phyloP scores from a whole-genome alignment of 1,140 invertebrate species.

The Archivesica marissinica region DNA sequence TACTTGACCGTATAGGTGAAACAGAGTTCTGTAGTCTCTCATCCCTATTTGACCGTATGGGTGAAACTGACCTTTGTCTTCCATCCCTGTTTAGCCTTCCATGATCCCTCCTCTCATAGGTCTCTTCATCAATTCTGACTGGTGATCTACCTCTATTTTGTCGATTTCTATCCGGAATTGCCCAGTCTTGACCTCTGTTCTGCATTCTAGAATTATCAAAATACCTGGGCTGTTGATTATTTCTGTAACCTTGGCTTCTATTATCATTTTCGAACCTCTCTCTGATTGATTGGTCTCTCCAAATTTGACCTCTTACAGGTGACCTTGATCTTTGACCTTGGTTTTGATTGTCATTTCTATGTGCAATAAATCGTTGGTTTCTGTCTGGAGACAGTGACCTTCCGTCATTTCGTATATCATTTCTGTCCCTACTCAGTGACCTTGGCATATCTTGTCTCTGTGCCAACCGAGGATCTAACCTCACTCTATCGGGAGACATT shows the following conservation, averaged over 20 bases:
- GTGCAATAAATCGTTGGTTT: background rate
- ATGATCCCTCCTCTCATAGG: background rate
- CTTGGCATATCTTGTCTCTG: background rate
- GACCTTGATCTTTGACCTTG: background rate
- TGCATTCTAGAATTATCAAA: background rate
- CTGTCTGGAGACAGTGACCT: background rate
- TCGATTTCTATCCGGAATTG: background rate
- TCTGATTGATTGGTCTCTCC: constrained; percentile 3
- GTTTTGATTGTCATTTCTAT: constrained; percentile 6
- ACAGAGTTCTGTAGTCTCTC: background rate
- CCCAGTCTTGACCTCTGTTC: background rate
- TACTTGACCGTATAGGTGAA: background rate
- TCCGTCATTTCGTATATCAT: constrained; percentile 1
- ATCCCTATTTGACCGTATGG: background rate
- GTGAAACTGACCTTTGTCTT: background rate
- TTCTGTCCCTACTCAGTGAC: background rate
- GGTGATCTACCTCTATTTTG: background rate
- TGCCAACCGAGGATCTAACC: background rate
- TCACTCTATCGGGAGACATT: background rate
- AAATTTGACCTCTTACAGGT: background rate
- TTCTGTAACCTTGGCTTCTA: background rate
- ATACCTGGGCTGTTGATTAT: background rate
- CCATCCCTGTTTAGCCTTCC: background rate
- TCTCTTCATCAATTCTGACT: background rate
- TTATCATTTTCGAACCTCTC: background rate